phyloP scores from a whole-genome alignment of 2,888 invertebrate species.

The Drosophila affinis region DNA sequence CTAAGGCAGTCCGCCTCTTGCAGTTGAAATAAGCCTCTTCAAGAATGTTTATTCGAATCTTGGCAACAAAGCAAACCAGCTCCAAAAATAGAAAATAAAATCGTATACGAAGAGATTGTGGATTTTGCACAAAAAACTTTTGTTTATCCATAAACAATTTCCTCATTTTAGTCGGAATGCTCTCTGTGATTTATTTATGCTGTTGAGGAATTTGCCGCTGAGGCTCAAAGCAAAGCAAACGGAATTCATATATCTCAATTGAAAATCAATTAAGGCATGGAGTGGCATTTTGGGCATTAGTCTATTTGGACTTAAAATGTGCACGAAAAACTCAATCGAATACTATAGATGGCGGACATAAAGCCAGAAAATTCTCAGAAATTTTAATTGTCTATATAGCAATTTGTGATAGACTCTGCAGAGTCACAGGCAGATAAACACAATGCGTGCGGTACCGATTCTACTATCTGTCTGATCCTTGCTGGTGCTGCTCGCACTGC shows the following conservation, averaged over 20 bases:
- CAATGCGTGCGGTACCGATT: slow-evolving; percentile 7
- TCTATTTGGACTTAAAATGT: not conserved
- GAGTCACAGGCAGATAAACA: slow-evolving; percentile 35
- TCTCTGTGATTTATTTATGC: slow-evolving; percentile 16
- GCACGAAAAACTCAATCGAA: not conserved
- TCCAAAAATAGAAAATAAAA: not conserved
- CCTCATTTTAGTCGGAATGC: not conserved
- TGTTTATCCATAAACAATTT: slow-evolving; percentile 14
- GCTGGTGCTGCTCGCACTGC: slow-evolving; percentile 31
- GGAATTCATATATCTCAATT: slow-evolving; percentile 3
- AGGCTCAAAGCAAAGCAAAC: not conserved
- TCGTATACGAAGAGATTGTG: not conserved
- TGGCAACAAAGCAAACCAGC: not conserved
- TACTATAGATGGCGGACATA: no score
- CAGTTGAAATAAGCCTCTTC: not conserved
- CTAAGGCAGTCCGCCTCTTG: not conserved
- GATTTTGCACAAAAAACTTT: not conserved
- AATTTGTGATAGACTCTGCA: slow-evolving; percentile 3
- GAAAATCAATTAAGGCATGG: slow-evolving; percentile 24
- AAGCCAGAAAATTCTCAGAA: not conserved
- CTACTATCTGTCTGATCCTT: slow-evolving; percentile 23
- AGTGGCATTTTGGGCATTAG: not conserved
- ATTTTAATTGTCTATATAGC: not conserved
- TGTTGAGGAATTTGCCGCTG: slow-evolving; percentile 13
- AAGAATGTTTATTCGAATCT: not conserved